Evolutionary conservation across 2,888 invertebrate genomes (phyloP).

Genomic region (Phaedon cochleariae): DNA sequence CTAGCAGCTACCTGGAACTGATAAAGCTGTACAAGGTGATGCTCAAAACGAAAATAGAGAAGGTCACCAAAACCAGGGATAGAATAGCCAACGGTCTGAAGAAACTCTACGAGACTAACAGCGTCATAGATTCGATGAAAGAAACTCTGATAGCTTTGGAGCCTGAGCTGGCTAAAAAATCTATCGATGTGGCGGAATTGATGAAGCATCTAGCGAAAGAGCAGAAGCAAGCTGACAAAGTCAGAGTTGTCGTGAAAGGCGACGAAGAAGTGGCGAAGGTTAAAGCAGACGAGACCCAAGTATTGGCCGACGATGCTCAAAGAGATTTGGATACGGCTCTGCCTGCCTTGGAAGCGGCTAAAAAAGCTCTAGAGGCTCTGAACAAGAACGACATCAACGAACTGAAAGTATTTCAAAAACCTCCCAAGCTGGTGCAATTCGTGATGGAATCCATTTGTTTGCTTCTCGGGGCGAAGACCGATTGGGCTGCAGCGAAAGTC

Average conservation of each 20-base stretch:
- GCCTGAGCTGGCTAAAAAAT: slow-evolving; percentile 81
- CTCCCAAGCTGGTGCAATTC: slow-evolving; percentile 84
- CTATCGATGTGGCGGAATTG: slow-evolving; percentile 77
- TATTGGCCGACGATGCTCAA: slow-evolving; percentile 87
- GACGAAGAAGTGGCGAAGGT: slow-evolving; percentile 87
- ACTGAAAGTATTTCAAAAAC: slow-evolving; percentile 86
- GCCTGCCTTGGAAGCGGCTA: slow-evolving; percentile 86
- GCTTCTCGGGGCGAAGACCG: slow-evolving; percentile 81
- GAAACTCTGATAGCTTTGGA: slow-evolving; percentile 82
- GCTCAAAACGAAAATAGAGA: slow-evolving; percentile 73
- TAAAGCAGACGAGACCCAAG: slow-evolving; percentile 85
- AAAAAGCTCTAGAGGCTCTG: slow-evolving; percentile 82
- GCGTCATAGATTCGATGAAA: slow-evolving; percentile 85
- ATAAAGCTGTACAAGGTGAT: slow-evolving; percentile 80
- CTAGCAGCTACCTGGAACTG: slow-evolving; percentile 88
- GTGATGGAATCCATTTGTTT: slow-evolving; percentile 94
- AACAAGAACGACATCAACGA: slow-evolving; percentile 93
- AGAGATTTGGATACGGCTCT: slow-evolving; percentile 84
- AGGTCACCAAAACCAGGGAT: slow-evolving; percentile 72
- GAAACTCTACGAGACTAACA: slow-evolving; percentile 85
- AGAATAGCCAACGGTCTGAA: slow-evolving; percentile 79
- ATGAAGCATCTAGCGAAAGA: slow-evolving; percentile 81
- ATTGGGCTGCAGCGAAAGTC: slow-evolving; percentile 86
- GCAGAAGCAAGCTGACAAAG: slow-evolving; percentile 82
- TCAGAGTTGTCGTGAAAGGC: slow-evolving; percentile 78